phyloP scores from a whole-genome alignment of 2,888 invertebrate genomes.

The Noctua janthina region DNA sequence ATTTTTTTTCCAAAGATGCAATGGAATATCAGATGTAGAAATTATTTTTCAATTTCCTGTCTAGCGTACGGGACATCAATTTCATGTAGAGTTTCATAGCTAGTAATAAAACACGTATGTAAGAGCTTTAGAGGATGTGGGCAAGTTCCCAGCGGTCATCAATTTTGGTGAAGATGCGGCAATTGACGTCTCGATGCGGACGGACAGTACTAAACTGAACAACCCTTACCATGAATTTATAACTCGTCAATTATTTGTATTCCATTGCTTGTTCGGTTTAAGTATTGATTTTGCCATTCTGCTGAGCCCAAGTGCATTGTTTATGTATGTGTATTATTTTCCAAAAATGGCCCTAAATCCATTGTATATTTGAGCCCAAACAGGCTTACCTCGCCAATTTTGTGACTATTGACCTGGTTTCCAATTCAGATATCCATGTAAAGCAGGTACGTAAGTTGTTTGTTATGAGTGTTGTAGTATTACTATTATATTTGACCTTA shows the following conservation, averaged over 20 bases:
- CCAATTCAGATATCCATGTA: conserved; percentile 59
- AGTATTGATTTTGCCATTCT: conserved; percentile 79
- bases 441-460: conserved; percentile 58
- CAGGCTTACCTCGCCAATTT: conserved; percentile 64
- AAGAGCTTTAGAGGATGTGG: conserved; percentile 10
- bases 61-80: neutral
- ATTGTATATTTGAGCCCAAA: conserved; percentile 64
- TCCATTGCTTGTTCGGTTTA: conserved; percentile 69
- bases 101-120: conserved; percentile 20
- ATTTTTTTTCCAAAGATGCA: conserved; percentile 15
- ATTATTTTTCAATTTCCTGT: neutral
- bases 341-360: conserved; percentile 50
- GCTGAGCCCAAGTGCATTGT: conserved; percentile 68
- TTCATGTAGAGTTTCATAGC: conserved; percentile 4
- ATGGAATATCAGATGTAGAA: conserved; percentile 34
- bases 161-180: conserved; percentile 32
- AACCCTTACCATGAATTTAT: conserved; percentile 58
- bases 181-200: conserved; percentile 48
- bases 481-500: conserved; percentile 9
- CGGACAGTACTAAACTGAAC: conserved; percentile 59
- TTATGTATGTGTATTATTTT: conserved; percentile 63
- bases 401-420: conserved; percentile 67
- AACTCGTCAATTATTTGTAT: conserved; percentile 75
- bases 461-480: conserved; percentile 42
- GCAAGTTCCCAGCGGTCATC: conserved; percentile 12